Evolutionary conservation across 2,888 invertebrate genomes (phyloP), one percentile per base, ranked within the genome.

Genomic region (Liopterus haemorrhoidalis): DNA sequence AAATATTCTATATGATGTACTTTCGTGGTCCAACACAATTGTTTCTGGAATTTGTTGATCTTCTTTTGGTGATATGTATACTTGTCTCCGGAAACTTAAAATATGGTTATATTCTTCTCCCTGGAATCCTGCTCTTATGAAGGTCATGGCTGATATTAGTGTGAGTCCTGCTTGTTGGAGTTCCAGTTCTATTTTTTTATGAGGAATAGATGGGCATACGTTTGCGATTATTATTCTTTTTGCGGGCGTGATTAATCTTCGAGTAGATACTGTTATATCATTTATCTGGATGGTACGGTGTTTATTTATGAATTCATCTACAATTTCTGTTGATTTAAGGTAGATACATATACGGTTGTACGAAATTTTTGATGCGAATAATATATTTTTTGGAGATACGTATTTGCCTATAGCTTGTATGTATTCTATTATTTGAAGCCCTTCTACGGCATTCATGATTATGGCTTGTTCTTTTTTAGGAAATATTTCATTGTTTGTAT

Each of bases 161-260:
- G 35, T 27, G 4, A 55, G 41, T 4, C 48, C 44, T 11, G 37
- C 8, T 5, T 52, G 36, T 4, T 11, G 31, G n/a, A 55, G 24
- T 12, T 44, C 16, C 15, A 49, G 37, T 41, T 38, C 44, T 15
- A 56, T 41, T 11, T 43, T 21, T 2, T 6, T 27, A 30, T 54
- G 41, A 4, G 54, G 51, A 2, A 53, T 55, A 1, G 51, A 46
- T 4, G 54, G 53, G 28, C 49, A 50, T 1, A 51, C 50, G 35
- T 54, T 57, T 5, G 33, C 12, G 6, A 37, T 4, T 22, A 37
- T 21, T 14, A 37, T 12, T 2, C 24, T 19, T 22, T 37, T 37
- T 6, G 41, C 20, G 16, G 33, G 33, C 12, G 20, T 35, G 25
- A 28, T 39, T 25, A 36, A 19, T 1, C 36, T 11, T 9, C 11